Evolutionary conservation across 2,797 vertebrate species (phyloP).

Genomic region (Chromobotia macracanthus): DNA sequence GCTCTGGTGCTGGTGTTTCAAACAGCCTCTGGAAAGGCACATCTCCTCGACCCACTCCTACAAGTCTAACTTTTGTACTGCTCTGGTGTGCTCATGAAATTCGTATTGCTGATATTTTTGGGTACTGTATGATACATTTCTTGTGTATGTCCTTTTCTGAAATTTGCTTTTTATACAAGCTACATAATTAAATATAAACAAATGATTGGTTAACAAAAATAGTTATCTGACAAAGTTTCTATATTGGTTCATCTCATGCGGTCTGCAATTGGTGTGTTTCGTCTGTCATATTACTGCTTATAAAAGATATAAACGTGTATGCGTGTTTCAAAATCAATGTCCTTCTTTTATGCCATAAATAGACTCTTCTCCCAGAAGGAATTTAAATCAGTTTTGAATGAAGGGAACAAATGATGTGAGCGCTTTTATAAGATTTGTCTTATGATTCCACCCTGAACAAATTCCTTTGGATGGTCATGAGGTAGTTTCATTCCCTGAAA

Average conservation of each 20-base stretch:
- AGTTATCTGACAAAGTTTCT: background rate
- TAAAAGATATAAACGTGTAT: background rate
- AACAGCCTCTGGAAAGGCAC: background rate
- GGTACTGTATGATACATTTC: background rate
- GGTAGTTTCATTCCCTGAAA: background rate
- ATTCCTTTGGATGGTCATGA: slow-evolving; percentile 6
- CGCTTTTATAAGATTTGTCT: background rate
- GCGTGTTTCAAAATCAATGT: slow-evolving; percentile 38
- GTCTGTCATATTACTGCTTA: slow-evolving; percentile 14
- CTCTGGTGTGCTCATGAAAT: background rate
- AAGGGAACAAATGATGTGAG: slow-evolving; percentile 6
- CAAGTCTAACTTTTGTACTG: background rate
- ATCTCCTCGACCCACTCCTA: background rate
- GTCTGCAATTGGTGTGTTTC: background rate
- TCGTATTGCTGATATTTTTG: background rate
- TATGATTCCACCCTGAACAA: background rate
- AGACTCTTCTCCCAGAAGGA: slow-evolving; percentile 20
- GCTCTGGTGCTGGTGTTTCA: background rate
- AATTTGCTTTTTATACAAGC: too few relatives aligned
- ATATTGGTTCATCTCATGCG: background rate
- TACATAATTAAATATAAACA: background rate
- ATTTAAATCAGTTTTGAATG: slow-evolving; percentile 17
- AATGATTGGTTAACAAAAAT: background rate
- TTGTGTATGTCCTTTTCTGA: too few relatives aligned
- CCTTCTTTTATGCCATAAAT: slow-evolving; percentile 30